A percentile compares a stretch with the other conserved stretches of the same genome.
Conservation (phyloP, 2,888 invertebrate genomes). For the Heteromyza rotundicornis region DNA sequence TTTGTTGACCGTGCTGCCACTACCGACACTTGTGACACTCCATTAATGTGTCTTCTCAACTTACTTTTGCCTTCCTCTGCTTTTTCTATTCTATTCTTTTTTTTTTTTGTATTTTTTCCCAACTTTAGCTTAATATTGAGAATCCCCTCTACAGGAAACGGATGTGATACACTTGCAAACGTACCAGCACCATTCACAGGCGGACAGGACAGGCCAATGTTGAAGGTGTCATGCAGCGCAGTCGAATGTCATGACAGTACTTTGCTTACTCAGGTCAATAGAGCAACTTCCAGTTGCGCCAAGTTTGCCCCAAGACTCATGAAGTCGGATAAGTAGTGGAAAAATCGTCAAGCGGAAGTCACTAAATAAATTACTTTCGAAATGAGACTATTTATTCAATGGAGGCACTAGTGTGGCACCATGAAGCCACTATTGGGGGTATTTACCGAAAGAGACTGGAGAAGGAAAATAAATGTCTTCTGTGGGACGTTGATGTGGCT, state of each 20-base stretch:
- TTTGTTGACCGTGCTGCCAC: background rate
- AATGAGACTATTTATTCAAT: background rate
- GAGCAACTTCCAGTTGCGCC: background rate
- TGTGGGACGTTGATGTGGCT: too few relatives aligned
- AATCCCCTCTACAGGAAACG: background rate
- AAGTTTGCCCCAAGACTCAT: background rate
- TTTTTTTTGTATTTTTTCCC: too few relatives aligned
- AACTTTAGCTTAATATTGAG: too few relatives aligned
- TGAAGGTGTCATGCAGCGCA: background rate
- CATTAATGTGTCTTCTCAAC: background rate
- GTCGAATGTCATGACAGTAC: conserved; percentile 3
- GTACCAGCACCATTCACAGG: background rate
- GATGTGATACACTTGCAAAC: background rate
- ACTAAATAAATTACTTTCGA: background rate
- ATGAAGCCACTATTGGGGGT: background rate
- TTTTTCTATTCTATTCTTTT: background rate
- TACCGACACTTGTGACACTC: background rate
- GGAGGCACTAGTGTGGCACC: background rate
- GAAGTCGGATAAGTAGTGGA: background rate
- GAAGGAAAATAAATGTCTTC: too few relatives aligned
- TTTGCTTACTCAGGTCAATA: background rate
- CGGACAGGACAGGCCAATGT: background rate
- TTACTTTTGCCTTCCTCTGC: background rate
- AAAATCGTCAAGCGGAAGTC: background rate
- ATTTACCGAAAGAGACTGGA: too few relatives aligned